Conservation (phyloP, 2,797 vertebrate species). For the Prunella strophiata region DNA sequence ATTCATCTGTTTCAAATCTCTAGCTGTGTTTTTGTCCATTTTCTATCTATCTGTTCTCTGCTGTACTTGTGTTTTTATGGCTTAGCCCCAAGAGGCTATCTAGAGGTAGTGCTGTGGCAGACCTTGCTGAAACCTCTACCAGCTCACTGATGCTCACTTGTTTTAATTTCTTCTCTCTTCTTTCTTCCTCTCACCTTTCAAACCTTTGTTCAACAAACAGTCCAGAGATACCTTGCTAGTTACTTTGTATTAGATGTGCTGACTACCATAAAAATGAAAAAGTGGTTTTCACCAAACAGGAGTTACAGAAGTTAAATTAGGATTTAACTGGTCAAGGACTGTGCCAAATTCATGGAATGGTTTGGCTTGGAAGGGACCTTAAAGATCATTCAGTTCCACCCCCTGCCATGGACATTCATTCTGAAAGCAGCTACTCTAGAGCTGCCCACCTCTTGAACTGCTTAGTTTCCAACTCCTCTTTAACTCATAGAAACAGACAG, state of each 20-base stretch:
- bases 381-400: neutral
- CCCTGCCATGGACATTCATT: too few relatives aligned
- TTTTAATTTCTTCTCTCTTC: constrained; percentile 11
- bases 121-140: neutral
- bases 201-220: neutral
- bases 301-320: neutral
- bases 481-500: neutral
- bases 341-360: neutral
- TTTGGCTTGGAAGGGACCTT: neutral
- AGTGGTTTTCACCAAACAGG: neutral
- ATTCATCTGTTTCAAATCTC: neutral
- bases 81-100: neutral
- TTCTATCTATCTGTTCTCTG: neutral
- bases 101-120: neutral
- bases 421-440: neutral
- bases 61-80: neutral
- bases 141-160: neutral
- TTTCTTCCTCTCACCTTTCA: neutral
- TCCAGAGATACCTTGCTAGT: neutral
- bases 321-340: neutral
- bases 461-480: neutral
- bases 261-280: neutral
- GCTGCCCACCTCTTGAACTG: neutral
- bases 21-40: neutral
- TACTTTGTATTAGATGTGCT: neutral